Evolutionary conservation across 2,888 invertebrate species (phyloP).

Genomic region (Temnothorax ravouxi): DNA sequence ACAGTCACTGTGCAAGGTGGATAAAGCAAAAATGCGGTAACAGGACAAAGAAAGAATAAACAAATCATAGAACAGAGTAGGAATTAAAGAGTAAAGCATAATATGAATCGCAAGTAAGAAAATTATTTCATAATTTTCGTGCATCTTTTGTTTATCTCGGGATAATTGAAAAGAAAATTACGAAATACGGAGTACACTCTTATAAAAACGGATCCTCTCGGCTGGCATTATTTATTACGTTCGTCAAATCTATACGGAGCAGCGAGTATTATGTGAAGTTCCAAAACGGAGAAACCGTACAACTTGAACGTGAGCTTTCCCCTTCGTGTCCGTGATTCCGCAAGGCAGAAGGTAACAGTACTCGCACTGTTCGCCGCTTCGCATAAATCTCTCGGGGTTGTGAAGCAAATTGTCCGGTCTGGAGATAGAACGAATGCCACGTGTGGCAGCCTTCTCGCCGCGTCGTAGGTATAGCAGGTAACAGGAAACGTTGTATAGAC

Average conservation of each 20-base stretch:
- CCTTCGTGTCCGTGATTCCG: conserved; percentile 50
- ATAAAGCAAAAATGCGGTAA: not conserved
- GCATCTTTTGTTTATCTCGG: not conserved
- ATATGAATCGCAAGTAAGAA: not conserved
- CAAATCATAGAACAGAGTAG: not conserved
- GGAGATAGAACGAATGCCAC: conserved; percentile 78
- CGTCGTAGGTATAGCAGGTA: conserved; percentile 79
- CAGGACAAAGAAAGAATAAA: not conserved
- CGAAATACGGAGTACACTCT: no score
- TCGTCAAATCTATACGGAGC: not conserved
- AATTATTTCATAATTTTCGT: not conserved
- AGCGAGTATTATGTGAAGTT: not conserved
- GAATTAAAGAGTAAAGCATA: not conserved
- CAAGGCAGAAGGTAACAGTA: conserved; percentile 82
- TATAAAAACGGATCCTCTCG: no score
- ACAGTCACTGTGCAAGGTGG: not conserved
- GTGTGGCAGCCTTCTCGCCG: conserved; percentile 62
- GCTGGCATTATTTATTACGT: not conserved
- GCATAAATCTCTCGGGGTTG: conserved; percentile 82
- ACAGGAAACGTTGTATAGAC: conserved; percentile 83
- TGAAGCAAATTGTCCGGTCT: conserved; percentile 82
- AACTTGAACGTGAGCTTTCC: conserved; percentile 53
- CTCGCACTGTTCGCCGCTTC: conserved; percentile 75
- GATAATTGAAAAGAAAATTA: not conserved
- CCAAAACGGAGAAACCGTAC: conserved; percentile 20